Evolutionary conservation across 2,797 vertebrate genomes (phyloP).

Genomic region (Alcedo quadribrachys): DNA sequence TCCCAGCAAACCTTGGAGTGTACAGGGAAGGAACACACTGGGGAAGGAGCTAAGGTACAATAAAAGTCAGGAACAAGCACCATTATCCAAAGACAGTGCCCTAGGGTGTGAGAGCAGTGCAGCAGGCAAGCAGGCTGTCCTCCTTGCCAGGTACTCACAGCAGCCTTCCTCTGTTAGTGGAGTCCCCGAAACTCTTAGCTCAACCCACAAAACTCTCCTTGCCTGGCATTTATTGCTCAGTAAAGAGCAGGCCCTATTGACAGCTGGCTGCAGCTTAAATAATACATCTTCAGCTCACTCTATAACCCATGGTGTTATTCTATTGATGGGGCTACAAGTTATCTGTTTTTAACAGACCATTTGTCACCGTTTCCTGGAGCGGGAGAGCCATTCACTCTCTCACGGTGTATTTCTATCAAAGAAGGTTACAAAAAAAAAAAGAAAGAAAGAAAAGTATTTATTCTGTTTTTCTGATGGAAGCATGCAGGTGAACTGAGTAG

Average conservation of each 20-base stretch:
- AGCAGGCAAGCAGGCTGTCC: not conserved
- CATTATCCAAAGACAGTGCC: not conserved
- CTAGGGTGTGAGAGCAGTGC: accelerated
- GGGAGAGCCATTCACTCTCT: not conserved
- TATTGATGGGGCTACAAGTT: conserved; percentile 22
- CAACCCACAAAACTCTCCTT: not conserved
- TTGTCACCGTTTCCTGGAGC: conserved; percentile 26
- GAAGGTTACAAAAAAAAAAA: not conserved
- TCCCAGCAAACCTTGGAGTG: not conserved
- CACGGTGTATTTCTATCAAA: not conserved
- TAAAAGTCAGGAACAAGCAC: not conserved
- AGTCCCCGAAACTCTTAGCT: not conserved
- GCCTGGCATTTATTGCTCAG: conserved; percentile 7
- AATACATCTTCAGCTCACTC: conserved; percentile 19
- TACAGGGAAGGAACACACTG: accelerated
- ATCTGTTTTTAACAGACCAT: conserved; percentile 50
- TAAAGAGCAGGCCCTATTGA: conserved; percentile 4
- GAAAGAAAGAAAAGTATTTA: not conserved
- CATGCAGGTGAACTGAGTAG: not conserved
- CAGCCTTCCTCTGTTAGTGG: not conserved
- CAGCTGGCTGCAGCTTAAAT: conserved; percentile 42
- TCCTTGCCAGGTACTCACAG: not conserved
- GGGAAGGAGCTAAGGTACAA: not conserved
- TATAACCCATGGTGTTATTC: conserved; percentile 20
- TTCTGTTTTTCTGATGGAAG: not conserved